Percentiles rank a stretch among this genome's conserved stretches.
Evolutionary conservation across 37 sponge, comb jelly and placozoan species (phyloP).

Genomic region (Theonella swinhoei): DNA sequence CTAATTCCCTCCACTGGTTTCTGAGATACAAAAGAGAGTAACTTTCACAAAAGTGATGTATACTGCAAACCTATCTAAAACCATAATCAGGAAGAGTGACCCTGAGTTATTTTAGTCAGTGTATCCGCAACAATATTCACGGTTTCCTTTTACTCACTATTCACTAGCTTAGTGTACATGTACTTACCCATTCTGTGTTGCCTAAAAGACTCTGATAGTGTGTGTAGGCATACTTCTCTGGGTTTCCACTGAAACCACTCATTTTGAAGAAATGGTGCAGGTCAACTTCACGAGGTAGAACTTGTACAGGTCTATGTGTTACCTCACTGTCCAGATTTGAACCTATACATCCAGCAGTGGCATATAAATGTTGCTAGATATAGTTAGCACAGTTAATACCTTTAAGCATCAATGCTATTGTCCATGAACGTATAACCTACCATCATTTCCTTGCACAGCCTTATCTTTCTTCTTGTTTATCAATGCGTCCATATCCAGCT

Average conservation of each 20-base stretch:
- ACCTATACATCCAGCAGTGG: too few relatives aligned
- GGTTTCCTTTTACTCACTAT: too few relatives aligned
- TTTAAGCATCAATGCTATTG: too few relatives aligned
- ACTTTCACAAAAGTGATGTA: too few relatives aligned
- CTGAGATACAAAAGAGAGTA: background rate
- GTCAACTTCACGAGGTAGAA: background rate
- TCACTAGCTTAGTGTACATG: too few relatives aligned
- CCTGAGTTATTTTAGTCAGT: too few relatives aligned
- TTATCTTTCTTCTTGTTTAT: background rate
- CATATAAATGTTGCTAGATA: too few relatives aligned
- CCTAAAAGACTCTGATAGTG: conserved; percentile 20
- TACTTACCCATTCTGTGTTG: background rate
- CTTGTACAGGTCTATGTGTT: background rate
- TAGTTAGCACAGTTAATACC: too few relatives aligned
- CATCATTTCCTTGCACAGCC: background rate
- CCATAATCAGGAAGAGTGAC: too few relatives aligned
- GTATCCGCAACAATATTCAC: too few relatives aligned
- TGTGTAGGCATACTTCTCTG: conserved; percentile 19
- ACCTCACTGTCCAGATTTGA: background rate
- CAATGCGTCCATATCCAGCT: conserved; percentile 6
- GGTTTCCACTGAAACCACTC: conserved; percentile 3
- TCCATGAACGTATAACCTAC: too few relatives aligned
- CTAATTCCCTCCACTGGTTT: conserved; percentile 1
- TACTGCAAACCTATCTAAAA: too few relatives aligned
- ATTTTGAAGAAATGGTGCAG: background rate